Evolutionary conservation across 2,113 vertebrate species (phyloP), one percentile per base, ranked within the genome.

Genomic region (Erinaceus europaeus): DNA sequence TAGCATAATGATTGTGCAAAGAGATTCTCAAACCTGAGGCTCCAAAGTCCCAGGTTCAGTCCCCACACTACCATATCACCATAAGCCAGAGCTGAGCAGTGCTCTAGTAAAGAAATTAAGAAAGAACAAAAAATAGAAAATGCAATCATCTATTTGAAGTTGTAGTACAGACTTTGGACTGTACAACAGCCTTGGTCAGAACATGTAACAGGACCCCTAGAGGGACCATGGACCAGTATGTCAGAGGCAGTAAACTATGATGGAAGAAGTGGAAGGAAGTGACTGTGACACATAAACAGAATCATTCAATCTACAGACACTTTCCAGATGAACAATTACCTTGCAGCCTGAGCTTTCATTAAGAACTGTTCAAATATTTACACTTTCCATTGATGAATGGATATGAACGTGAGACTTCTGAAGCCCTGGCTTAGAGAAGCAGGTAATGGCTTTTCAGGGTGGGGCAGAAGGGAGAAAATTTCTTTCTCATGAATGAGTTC

Each of bases 251-350:
- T 95, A 95, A 96, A 96, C 92, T 84, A 90, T 25, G 90, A 79
- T 89, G 68, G 89, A n/a, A 85, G 73, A 93, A 95, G 75, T 13
- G 1, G 89, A 86, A 91, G 90, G 92, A 90, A 92, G 94, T 88
- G 95, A 94, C 92, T 91, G 36, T 65, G 64, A 90, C 84, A 79
- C 93, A 84, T 93, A 96, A 96, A 95, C 91, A 97, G 91, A 91
- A 72, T 52, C n/a, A 96, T 95, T 95, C 94, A 93, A 96, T 91
- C 90, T 94, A 76, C 65, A 89, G 89, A 88, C 27, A 90, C 91
- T 92, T 93, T 91, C 62, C 59, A 94, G 91, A 93, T 77, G 73
- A 95, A 92, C 81, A 89, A 69, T 87, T 87, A 69, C 86, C 78
- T 94, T 93, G 93, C 68, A 32, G 65, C 18, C 81, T 59, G 80